Evolutionary conservation across 2,113 vertebrate genomes (phyloP).

Genomic region (Nothocercus julius): DNA sequence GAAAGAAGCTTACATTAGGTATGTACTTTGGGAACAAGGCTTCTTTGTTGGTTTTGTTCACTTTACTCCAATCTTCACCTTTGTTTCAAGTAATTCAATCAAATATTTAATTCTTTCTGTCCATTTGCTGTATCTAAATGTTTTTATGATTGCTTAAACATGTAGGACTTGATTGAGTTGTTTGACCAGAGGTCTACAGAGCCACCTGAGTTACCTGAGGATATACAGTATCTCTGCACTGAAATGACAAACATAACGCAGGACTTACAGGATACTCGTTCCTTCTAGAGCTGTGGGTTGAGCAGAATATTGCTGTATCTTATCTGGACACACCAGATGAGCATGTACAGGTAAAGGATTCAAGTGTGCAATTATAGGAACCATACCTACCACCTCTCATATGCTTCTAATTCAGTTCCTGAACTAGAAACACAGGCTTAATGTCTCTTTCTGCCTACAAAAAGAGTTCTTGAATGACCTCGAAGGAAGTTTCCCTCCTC

Average conservation of each 20-base stretch:
- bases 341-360: not conserved
- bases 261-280: not conserved
- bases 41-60: not conserved
- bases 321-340: no score
- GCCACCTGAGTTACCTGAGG: not conserved
- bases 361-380: not conserved
- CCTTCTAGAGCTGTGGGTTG: not conserved
- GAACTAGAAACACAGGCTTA: not conserved
- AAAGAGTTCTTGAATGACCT: not conserved
- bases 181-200: not conserved
- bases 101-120: not conserved
- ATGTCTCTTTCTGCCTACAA: not conserved
- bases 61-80: not conserved
- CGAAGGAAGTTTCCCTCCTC: not conserved
- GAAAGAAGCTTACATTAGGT: not conserved
- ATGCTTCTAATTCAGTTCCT: not conserved
- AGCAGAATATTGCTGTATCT: not conserved
- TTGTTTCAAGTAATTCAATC: not conserved
- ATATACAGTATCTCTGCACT: not conserved
- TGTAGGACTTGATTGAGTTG: not conserved
- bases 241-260: not conserved
- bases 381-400: not conserved
- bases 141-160: not conserved
- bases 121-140: not conserved
- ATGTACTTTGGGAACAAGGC: not conserved